A percentile compares a stretch with the other conserved stretches of the same genome.
Conservation (phyloP, 2,113 vertebrate genomes). For the Ptychochromis oligacanthus region DNA sequence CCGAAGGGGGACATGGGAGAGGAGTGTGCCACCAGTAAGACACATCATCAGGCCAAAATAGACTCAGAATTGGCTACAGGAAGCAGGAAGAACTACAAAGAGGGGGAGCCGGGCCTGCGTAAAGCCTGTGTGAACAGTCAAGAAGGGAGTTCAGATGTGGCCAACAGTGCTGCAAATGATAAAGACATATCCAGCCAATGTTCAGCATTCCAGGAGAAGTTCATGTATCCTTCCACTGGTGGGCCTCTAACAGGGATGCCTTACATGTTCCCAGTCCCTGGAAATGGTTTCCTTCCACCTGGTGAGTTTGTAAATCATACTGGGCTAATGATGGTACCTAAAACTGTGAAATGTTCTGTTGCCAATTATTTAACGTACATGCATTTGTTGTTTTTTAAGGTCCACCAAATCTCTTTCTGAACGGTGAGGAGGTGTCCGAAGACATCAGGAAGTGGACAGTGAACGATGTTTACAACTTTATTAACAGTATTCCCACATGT, state of each 20-base stretch:
- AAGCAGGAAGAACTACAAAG: conserved; percentile 78
- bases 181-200: conserved; percentile 81
- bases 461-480: conserved; percentile 90
- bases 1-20: conserved; percentile 81
- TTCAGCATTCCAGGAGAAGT: conserved; percentile 84
- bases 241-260: conserved; percentile 77
- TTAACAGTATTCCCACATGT: conserved; percentile 88
- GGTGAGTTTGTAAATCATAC: conserved; percentile 60
- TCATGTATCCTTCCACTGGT: conserved; percentile 79
- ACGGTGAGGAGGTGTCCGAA: conserved; percentile 84
- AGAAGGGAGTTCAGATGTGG: conserved; percentile 74
- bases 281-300: conserved; percentile 77
- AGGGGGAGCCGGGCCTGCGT: conserved; percentile 74
- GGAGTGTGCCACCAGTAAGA: conserved; percentile 71
- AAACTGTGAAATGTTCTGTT: background rate
- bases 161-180: conserved; percentile 72
- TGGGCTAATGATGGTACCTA: background rate
- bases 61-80: conserved; percentile 71
- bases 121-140: conserved; percentile 78
- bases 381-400: conserved; percentile 73
- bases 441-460: conserved; percentile 92
- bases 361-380: background rate
- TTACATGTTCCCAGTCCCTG: conserved; percentile 82
- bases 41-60: conserved; percentile 79
- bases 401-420: conserved; percentile 80